Conservation (phyloP, 2,888 invertebrate genomes). For the Nomada hirtipes region DNA sequence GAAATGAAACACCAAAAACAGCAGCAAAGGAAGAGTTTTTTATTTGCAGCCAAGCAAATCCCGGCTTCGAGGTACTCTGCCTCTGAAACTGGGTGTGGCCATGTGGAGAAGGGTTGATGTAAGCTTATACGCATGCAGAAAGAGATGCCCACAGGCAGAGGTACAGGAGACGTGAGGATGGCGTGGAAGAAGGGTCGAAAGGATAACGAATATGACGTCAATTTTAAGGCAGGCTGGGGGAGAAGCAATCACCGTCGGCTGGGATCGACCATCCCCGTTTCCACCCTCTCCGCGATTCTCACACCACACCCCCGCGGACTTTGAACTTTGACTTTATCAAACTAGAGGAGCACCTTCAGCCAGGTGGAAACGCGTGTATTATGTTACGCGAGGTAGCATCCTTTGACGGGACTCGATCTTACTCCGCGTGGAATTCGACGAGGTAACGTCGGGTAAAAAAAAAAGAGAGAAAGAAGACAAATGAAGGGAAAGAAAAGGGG, state of each 20-base stretch:
- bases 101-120: slow-evolving; percentile 78
- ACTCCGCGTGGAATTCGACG: slow-evolving; percentile 50
- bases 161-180: slow-evolving; percentile 71
- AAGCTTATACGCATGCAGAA: slow-evolving; percentile 79
- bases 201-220: slow-evolving; percentile 84
- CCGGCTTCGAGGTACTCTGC: slow-evolving; percentile 65
- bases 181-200: slow-evolving; percentile 82
- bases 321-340: slow-evolving; percentile 78
- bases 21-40: slow-evolving; percentile 49
- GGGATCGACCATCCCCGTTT: slow-evolving; percentile 71
- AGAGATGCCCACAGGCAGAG: slow-evolving; percentile 72
- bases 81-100: slow-evolving; percentile 78
- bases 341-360: slow-evolving; percentile 69
- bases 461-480: neutral
- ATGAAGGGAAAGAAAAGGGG: neutral
- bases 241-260: slow-evolving; percentile 81
- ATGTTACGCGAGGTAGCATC: slow-evolving; percentile 62
- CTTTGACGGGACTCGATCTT: slow-evolving; percentile 65
- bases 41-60: slow-evolving; percentile 65
- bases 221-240: slow-evolving; percentile 81
- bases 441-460: slow-evolving; percentile 6
- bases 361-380: slow-evolving; percentile 67
- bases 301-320: slow-evolving; percentile 73
- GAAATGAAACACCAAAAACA: slow-evolving; percentile 28
- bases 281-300: slow-evolving; percentile 72